phyloP scores from a whole-genome alignment of 2,888 invertebrate genomes.

The Empis livida region DNA sequence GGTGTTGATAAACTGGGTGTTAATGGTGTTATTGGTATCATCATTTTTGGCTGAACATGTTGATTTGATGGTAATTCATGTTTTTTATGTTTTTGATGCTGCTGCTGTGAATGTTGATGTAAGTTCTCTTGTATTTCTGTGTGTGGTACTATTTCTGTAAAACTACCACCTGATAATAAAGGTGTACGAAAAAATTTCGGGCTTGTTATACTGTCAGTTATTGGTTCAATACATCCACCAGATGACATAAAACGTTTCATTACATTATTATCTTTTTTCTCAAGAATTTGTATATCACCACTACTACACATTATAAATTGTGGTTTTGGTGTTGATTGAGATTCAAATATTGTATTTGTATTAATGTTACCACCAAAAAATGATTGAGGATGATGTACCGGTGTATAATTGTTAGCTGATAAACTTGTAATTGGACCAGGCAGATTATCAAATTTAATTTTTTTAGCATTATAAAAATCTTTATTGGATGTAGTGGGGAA shows the following conservation, averaged over 20 bases:
- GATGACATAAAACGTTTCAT: slow-evolving; percentile 43
- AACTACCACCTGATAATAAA: slow-evolving; percentile 72
- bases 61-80: neutral
- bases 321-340: neutral
- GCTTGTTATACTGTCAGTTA: slow-evolving; percentile 46
- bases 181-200: slow-evolving; percentile 69
- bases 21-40: slow-evolving; percentile 43
- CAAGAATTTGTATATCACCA: slow-evolving; percentile 16
- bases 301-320: slow-evolving; percentile 14
- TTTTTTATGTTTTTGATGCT: slow-evolving; percentile 20
- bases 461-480: slow-evolving; percentile 2
- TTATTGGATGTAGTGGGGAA: neutral
- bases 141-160: slow-evolving; percentile 38
- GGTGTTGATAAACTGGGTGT: slow-evolving; percentile 42
- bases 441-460: slow-evolving; percentile 6
- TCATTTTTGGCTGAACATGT: slow-evolving; percentile 36
- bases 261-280: slow-evolving; percentile 35
- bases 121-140: slow-evolving; percentile 19
- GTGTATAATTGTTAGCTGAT: neutral
- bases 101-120: slow-evolving; percentile 27
- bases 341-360: neutral
- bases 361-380: neutral
- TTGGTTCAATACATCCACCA: slow-evolving; percentile 44
- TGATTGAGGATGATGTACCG: neutral
- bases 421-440: slow-evolving; percentile 1